Percentiles rank a stretch among this genome's conserved stretches.
These are phyloP conservation scores for Atherinomorus stipes DNA, from an alignment of 2,113 vertebrate species.

Conservation along the genomic window DNA sequence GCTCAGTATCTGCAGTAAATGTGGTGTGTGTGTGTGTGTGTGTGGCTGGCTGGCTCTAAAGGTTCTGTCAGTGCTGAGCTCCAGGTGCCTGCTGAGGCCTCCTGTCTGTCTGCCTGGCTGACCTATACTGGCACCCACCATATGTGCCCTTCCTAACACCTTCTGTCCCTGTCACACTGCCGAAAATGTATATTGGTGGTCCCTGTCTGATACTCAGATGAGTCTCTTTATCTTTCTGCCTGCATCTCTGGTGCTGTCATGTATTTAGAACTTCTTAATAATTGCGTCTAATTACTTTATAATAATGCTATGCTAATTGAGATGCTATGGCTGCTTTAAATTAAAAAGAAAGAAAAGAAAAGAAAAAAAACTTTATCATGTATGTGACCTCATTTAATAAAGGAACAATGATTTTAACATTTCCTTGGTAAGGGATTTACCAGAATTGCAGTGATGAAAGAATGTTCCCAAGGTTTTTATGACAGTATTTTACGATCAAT, in stretches of 20 bases:
- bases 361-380: neutral
- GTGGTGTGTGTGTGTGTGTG: constrained; percentile 30
- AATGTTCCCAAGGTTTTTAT: constrained; percentile 1
- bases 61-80: constrained; percentile 64
- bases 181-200: constrained; percentile 36
- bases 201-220: constrained; percentile 41
- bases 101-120: constrained; percentile 75
- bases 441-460: neutral
- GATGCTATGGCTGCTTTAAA: neutral
- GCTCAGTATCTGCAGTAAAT: constrained; percentile 16
- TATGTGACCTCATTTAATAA: neutral
- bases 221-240: constrained; percentile 30
- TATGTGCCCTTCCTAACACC: constrained; percentile 78
- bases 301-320: neutral
- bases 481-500: too few species aligned
- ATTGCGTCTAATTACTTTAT: neutral
- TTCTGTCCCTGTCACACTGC: constrained; percentile 78
- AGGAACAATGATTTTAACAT: neutral
- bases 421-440: neutral
- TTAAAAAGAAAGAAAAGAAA: too few species aligned
- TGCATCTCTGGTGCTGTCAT: neutral
- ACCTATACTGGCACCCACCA: constrained; percentile 77
- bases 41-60: constrained; percentile 36
- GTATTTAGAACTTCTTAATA: neutral
- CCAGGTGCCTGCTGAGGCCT: constrained; percentile 73